Conservation (phyloP, 1,140 invertebrate genomes). For the Melitaea cinxia region DNA sequence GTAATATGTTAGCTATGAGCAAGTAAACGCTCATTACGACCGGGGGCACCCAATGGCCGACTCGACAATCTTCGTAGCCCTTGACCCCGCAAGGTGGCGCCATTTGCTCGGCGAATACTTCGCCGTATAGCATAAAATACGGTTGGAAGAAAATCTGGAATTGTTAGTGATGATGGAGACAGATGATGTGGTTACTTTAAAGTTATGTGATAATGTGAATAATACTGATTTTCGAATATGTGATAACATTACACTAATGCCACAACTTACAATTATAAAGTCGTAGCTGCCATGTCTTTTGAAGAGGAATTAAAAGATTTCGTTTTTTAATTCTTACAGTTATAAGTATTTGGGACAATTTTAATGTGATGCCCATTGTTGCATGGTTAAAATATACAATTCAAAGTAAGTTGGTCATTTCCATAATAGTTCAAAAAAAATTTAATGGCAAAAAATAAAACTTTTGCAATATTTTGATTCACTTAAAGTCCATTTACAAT, state of each 20-base stretch:
- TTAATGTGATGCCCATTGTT: too few species aligned
- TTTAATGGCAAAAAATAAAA: background rate
- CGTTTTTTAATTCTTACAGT: too few species aligned
- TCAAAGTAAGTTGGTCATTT: too few species aligned
- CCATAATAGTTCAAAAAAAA: background rate
- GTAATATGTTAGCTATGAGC: conserved; percentile 96
- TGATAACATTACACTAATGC: too few species aligned
- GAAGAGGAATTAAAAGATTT: too few species aligned
- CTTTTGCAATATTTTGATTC: background rate
- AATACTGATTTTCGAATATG: background rate
- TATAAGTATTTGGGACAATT: too few species aligned
- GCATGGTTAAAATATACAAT: too few species aligned
- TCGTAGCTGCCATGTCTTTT: too few species aligned
- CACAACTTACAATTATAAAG: too few species aligned
- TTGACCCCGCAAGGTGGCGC: conserved; percentile 89
- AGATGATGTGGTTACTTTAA: background rate
- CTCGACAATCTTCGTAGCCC: conserved; percentile 88
- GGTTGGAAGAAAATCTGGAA: conserved; percentile 96
- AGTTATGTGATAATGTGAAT: background rate
- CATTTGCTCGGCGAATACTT: conserved; percentile 97
- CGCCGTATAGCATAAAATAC: conserved; percentile 99
- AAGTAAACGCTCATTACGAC: conserved; percentile 97
- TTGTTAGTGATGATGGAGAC: conserved; percentile 48
- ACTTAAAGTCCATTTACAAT: background rate
- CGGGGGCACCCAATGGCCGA: conserved; percentile 96